Base-by-base conservation (phyloP, 2,888 invertebrate species). In the Tenthredo distinguenda region DNA sequence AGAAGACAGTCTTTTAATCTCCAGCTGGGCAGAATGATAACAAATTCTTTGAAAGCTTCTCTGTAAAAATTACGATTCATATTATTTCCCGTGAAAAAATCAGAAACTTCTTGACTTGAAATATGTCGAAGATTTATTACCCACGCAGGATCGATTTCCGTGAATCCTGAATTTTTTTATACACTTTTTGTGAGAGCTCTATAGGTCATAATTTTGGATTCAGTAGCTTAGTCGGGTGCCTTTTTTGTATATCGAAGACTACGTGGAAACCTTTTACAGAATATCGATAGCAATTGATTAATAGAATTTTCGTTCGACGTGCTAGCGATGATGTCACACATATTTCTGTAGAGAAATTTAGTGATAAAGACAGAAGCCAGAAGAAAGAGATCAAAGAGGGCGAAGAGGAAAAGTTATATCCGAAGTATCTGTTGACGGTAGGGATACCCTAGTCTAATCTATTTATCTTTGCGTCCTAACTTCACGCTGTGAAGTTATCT, bases 311-410 rank as follows among this genome's bases (percentile, higher is more conserved):
- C 10, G 10, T 74, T 68, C 26, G 10, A 26, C 31, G 10, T 18
- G 3, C 31, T 15, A 62, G 68, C 21, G 31, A 34, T 12, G 9
- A 31, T 6, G 31, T 15, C 15, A 34, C 26, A 68, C 68, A 2
- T 31, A 68, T 31, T 68, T 6, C 6, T 34, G 15, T 34, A 74
- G 10, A 18, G 18, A 43, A 18, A 43, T 43, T 40, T n/a, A n/a
- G 72, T 12, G n/a, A 43, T 74, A n/a, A 43, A 74, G 55, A 77
- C 34, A 31, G n/a, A 77, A 55, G 26, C 34, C 77, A 77, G 47
- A 34, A 31, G 77, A 31, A n/a, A 18, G 26, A 47, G 74, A 74
- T 74, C 74, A 74, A 43, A 74, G 74, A 74, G 77, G 37, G 18
- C 31, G 10, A 77, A 77, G 55, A 55, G 18, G 18, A 31, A 26